phyloP scores from a whole-genome alignment of 2,888 invertebrate species.

The Lycia hirtaria region DNA sequence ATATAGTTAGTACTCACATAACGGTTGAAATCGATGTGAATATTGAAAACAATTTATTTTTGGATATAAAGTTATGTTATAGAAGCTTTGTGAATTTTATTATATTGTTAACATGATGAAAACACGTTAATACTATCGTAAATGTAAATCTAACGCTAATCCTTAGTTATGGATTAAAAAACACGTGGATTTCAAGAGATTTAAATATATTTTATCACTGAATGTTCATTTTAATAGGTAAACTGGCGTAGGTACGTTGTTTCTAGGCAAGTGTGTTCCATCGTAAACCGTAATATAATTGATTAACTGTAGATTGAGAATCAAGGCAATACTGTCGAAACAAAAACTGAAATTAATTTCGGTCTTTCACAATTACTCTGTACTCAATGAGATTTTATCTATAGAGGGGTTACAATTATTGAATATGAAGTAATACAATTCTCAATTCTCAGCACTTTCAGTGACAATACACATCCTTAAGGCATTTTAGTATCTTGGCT shows the following conservation, averaged over 20 bases:
- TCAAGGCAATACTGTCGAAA: no score
- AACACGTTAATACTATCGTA: conserved; percentile 7
- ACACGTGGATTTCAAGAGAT: not conserved
- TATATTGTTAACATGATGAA: conserved; percentile 16
- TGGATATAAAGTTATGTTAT: conserved; percentile 4
- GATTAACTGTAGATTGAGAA: no score
- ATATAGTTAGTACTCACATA: no score
- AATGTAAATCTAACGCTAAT: conserved; percentile 11
- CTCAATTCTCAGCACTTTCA: no score
- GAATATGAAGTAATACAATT: no score
- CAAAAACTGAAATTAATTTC: not conserved
- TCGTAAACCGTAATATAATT: no score
- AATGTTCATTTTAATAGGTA: not conserved
- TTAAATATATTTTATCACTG: not conserved
- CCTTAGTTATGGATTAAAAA: conserved; percentile 19
- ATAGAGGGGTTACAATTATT: no score
- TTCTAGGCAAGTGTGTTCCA: no score
- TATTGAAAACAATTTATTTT: not conserved
- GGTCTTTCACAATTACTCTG: no score
- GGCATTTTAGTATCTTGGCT: no score
- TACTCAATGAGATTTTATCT: no score
- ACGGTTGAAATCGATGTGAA: not conserved
- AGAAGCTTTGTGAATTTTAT: conserved; percentile 12
- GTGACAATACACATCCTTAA: no score
- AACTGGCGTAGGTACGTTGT: conserved; percentile 55